These are phyloP conservation scores for Metaphire vulgaris DNA, from an alignment of 1,140 invertebrate species.

Conservation along the genomic window DNA sequence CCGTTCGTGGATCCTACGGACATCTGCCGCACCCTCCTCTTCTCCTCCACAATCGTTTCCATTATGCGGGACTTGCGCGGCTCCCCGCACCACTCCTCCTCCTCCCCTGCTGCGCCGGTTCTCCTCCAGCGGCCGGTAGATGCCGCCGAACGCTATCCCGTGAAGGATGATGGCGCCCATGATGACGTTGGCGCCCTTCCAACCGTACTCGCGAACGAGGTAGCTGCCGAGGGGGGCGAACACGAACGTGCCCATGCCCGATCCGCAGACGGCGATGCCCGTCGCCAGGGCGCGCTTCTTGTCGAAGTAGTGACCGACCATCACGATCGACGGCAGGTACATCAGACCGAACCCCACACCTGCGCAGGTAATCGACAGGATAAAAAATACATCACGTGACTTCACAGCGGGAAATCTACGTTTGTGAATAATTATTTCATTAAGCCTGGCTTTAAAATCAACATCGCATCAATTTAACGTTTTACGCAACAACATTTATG, in stretches of 20 bases:
- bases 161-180: constrained; percentile 24
- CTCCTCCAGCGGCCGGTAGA: constrained; percentile 17
- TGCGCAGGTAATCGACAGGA: no score
- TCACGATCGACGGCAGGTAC: constrained; percentile 88
- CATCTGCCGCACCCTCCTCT: neutral
- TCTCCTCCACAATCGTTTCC: neutral
- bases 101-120: neutral
- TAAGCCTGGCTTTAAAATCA: no score
- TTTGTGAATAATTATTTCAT: no score
- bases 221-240: constrained; percentile 22
- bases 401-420: no score
- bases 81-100: neutral
- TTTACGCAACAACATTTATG: no score
- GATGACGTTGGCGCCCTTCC: constrained; percentile 26
- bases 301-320: constrained; percentile 90
- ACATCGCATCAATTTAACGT: no score
- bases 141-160: constrained; percentile 16
- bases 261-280: constrained; percentile 87
- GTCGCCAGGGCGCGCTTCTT: constrained; percentile 82
- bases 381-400: no score
- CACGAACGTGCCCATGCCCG: constrained; percentile 74
- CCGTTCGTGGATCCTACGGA: constrained; percentile 15
- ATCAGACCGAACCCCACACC: constrained; percentile 88
- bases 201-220: constrained; percentile 21
- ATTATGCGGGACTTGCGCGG: constrained; percentile 1